These are phyloP conservation scores for Sphyrna mokarran DNA, from an alignment of 2,113 vertebrate species.

Conservation along the genomic window DNA sequence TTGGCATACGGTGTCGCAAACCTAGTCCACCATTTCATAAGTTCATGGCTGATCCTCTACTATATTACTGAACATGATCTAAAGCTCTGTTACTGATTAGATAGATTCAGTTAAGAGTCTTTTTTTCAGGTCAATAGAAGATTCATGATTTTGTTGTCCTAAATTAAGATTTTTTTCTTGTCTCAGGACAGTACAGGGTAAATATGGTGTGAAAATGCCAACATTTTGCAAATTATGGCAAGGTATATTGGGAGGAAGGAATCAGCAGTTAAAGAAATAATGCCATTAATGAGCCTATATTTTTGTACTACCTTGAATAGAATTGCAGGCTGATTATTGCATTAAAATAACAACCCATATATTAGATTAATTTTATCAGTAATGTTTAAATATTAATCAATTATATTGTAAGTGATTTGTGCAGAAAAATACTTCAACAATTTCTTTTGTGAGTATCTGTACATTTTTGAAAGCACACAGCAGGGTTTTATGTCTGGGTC, in stretches of 20 bases:
- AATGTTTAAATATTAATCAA: conserved; percentile 32
- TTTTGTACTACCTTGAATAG: conserved; percentile 9
- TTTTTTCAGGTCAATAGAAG: not conserved
- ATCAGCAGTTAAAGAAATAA: conserved; percentile 11
- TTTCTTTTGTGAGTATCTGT: not conserved
- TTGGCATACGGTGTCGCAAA: not conserved
- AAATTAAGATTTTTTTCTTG: conserved; percentile 13
- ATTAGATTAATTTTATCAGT: conserved; percentile 26
- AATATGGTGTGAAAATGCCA: not conserved
- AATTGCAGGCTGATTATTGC: conserved; percentile 7
- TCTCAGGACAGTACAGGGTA: not conserved
- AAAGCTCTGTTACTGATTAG: not conserved
- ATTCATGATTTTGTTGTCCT: not conserved
- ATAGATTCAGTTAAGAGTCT: not conserved
- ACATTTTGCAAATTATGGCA: not conserved
- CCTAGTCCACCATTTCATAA: not conserved
- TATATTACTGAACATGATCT: not conserved
- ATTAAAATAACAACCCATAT: conserved; percentile 9
- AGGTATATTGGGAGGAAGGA: not conserved
- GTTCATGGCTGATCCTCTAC: not conserved
- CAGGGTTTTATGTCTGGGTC: not conserved
- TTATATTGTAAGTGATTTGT: not conserved
- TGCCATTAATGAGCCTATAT: conserved; percentile 25
- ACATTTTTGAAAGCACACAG: not conserved
- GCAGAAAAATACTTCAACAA: conserved; percentile 6